A percentile compares a stretch with the other conserved stretches of the same genome.
Evolutionary conservation across 2,888 invertebrate species (phyloP).

Genomic region (Lepeophtheirus nordmannii): DNA sequence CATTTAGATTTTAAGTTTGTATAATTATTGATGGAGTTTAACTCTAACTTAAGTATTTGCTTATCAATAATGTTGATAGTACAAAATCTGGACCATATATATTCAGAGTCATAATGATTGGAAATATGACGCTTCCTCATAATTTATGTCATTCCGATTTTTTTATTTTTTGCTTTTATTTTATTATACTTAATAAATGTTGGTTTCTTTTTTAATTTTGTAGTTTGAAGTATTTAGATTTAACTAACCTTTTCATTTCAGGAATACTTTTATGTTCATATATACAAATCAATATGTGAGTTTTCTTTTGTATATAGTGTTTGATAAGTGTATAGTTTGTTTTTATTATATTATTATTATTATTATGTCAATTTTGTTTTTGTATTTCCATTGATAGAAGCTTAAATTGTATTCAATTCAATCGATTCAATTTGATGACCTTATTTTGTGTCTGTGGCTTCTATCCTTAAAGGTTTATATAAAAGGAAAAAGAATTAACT

Average conservation of each 20-base stretch:
- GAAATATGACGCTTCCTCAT: no score
- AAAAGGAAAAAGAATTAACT: no score
- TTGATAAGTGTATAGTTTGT: no score
- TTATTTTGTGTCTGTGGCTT: constrained; percentile 5
- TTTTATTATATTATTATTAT: no score
- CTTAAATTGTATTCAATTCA: neutral
- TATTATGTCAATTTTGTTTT: no score
- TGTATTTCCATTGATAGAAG: no score
- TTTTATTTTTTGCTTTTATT: no score
- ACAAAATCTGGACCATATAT: no score
- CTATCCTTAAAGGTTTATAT: neutral
- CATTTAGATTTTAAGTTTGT: neutral
- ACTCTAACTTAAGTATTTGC: neutral
- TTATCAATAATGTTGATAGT: neutral
- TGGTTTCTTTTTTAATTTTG: constrained; percentile 4
- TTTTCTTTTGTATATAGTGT: neutral
- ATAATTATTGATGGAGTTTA: neutral
- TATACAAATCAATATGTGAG: neutral
- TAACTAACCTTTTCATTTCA: constrained; percentile 25
- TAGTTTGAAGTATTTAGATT: constrained; percentile 26
- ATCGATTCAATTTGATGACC: neutral
- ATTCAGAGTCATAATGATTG: no score
- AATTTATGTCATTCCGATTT: no score
- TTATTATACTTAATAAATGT: neutral
- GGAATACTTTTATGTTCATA: constrained; percentile 21